Evolutionary conservation across 2,888 invertebrate species (phyloP).

Genomic region (Tineola bisselliella): DNA sequence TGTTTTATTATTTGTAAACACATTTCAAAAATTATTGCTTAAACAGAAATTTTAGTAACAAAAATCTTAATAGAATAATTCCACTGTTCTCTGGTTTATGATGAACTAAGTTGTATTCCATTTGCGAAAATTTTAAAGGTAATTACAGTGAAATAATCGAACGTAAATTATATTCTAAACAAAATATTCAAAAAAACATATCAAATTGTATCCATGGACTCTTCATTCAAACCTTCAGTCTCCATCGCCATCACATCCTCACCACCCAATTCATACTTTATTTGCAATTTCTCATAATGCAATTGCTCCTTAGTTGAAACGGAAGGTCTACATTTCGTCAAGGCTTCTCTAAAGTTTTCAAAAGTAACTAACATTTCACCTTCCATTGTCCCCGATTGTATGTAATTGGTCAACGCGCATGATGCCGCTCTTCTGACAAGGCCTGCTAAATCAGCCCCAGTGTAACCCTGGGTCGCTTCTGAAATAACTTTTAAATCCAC

Average conservation of each 20-base stretch:
- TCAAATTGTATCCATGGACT: constrained; percentile 63
- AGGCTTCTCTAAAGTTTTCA: constrained; percentile 80
- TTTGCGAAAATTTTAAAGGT: not conserved
- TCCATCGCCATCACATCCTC: constrained; percentile 68
- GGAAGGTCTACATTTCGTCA: constrained; percentile 85
- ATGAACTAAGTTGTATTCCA: no score
- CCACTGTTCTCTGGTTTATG: no score
- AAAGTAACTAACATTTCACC: constrained; percentile 71
- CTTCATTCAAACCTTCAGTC: constrained; percentile 53
- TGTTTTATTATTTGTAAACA: no score
- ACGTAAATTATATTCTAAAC: no score
- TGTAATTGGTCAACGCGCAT: constrained; percentile 79
- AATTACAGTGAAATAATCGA: constrained; percentile 13
- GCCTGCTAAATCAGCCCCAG: constrained; percentile 94
- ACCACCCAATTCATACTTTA: constrained; percentile 71
- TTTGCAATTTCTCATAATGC: constrained; percentile 78
- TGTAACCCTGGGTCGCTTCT: constrained; percentile 78
- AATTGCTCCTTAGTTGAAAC: constrained; percentile 82
- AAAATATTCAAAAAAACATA: constrained; percentile 18
- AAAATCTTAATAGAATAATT: no score
- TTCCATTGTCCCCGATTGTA: constrained; percentile 63
- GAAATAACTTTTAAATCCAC: constrained; percentile 80
- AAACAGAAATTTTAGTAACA: no score
- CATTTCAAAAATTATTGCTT: no score
- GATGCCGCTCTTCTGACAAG: constrained; percentile 89